Base-by-base conservation (phyloP, 2,888 invertebrate species). In the Nomada ruficornis region DNA sequence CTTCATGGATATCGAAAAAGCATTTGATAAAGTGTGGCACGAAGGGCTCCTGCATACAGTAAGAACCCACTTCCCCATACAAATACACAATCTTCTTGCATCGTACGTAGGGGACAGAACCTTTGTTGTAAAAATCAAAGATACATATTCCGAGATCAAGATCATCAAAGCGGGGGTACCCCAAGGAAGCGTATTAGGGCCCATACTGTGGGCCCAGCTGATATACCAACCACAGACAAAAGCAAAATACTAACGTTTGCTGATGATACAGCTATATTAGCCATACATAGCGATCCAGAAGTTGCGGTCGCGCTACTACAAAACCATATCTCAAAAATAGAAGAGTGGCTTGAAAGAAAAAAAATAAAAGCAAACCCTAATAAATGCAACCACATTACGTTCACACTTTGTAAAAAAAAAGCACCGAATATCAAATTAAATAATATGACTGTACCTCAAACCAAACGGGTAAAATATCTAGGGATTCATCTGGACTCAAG, bases 281-380 rank as follows among this genome's bases (percentile, higher is more conserved):
- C 26, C 26, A 26, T 26, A 26, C 59, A 59, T 29, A 9, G 18
- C 15, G 26, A 57, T 57, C 26, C 11, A 26, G 26, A 44, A 50
- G 5, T 7, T 26, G 26, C 26, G 26, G 26, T 26, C 26, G 26
- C 26, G 2, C 2, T 44, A 15, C 23, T 44, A 2, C 57, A 68
- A 20, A 15, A 68, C 2, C 42, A 57, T 11, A 44, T 57, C 3
- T 13, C 2, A 23, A 68, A 44, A 44, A 68, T 57, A 57, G 42
- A 57, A 57, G 42, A 26, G 57, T 44, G 42, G 44, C 44, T 57
- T 15, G 9, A 11, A 20, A 15, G 42, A 5, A 42, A 57, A 23
- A 68, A 57, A 68, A 59, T 67, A 55, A 67, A 67, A 55, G 55
- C 20, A 13, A 67, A 67, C 2, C 20, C 55, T 13, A 55, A 20